phyloP scores from a whole-genome alignment of 2,888 invertebrate species.

The Nebria salina region DNA sequence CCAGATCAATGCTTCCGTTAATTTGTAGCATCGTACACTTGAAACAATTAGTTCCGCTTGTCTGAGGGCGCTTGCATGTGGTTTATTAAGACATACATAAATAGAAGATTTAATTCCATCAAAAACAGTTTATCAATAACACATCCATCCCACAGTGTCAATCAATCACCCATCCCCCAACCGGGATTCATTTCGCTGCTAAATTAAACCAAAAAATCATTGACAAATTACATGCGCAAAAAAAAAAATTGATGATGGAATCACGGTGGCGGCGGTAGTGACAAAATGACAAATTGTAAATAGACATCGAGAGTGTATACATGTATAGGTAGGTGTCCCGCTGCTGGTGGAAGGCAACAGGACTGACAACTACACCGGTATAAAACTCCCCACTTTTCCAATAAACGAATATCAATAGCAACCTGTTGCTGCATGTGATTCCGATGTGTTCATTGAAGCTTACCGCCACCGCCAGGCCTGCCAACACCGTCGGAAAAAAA shows the following conservation, averaged over 20 bases:
- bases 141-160: too few relatives aligned
- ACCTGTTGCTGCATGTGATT: conserved; percentile 59
- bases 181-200: too few relatives aligned
- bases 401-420: conserved; percentile 65
- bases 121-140: too few relatives aligned
- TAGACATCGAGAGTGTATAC: conserved; percentile 24
- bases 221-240: conserved; percentile 35
- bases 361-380: conserved; percentile 48
- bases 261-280: conserved; percentile 16
- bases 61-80: too few relatives aligned
- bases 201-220: conserved; percentile 21
- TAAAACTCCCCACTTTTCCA: conserved; percentile 63
- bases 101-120: too few relatives aligned
- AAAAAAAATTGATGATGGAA: conserved; percentile 16
- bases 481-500: conserved; percentile 27
- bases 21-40: conserved; percentile 22
- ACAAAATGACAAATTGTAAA: conserved; percentile 47
- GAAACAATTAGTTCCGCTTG: too few relatives aligned
- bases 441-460: conserved; percentile 19
- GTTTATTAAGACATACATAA: too few relatives aligned
- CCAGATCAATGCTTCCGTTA: conserved; percentile 42
- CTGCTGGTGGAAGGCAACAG: conserved; percentile 26
- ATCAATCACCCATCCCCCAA: too few relatives aligned
- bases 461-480: conserved; percentile 1
- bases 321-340: conserved; percentile 43